phyloP scores from a whole-genome alignment of 2,888 invertebrate genomes.

The Megalurothrips usitatus region DNA sequence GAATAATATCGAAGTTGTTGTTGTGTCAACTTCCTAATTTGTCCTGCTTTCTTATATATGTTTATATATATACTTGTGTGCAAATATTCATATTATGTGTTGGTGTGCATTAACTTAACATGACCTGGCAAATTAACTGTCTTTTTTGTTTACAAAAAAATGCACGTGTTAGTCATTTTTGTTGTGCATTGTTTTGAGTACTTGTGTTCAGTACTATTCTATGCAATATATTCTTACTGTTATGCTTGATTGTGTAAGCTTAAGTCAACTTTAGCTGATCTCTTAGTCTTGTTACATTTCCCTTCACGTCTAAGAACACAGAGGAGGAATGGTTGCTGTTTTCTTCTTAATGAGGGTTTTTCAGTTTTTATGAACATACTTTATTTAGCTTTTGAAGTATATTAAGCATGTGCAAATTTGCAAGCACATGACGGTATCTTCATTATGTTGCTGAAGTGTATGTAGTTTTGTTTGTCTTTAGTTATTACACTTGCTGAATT shows the following conservation, averaged over 20 bases:
- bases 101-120: conserved; percentile 25
- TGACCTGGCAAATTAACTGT: conserved; percentile 13
- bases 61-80: neutral
- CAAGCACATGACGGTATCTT: neutral
- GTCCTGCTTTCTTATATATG: conserved; percentile 1
- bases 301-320: neutral
- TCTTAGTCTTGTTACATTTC: conserved; percentile 26
- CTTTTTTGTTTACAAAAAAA: neutral
- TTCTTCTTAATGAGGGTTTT: neutral
- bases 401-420: neutral
- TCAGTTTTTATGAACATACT: conserved; percentile 13
- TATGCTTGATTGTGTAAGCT: conserved; percentile 23
- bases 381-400: conserved; percentile 7
- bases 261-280: conserved; percentile 25
- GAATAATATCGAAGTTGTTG: too few species aligned
- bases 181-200: conserved; percentile 17
- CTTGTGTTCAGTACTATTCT: conserved; percentile 18
- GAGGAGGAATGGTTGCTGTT: neutral
- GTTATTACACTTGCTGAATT: neutral
- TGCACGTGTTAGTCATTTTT: conserved; percentile 15
- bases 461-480: neutral
- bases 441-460: conserved; percentile 5
- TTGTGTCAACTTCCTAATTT: too few species aligned
- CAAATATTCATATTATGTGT: conserved; percentile 15
- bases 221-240: conserved; percentile 18